phyloP scores from a whole-genome alignment of 2,888 invertebrate genomes.

The Lasioglossum calceatum region DNA sequence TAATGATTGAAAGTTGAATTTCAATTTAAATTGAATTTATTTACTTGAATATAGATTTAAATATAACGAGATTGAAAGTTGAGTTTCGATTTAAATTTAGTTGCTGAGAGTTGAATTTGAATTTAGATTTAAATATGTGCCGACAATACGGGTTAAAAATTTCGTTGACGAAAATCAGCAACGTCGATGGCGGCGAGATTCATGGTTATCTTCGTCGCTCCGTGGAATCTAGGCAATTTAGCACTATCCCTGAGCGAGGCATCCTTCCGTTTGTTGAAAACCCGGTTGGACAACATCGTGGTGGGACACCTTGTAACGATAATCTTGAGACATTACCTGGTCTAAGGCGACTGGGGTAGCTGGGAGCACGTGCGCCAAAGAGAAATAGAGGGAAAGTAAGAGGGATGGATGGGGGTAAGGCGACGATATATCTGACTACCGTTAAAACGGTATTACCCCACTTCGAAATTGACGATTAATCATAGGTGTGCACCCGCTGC shows the following conservation, averaged over 20 bases:
- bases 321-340: slow-evolving; percentile 63
- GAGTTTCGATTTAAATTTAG: too few species aligned
- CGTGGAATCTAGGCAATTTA: slow-evolving; percentile 6
- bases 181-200: neutral
- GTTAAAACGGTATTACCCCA: slow-evolving; percentile 69
- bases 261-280: slow-evolving; percentile 38
- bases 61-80: too few species aligned
- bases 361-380: slow-evolving; percentile 57
- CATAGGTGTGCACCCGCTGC: slow-evolving; percentile 60
- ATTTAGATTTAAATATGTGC: too few species aligned
- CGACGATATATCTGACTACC: slow-evolving; percentile 64
- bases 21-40: too few species aligned
- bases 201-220: neutral
- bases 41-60: too few species aligned
- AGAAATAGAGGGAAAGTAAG: slow-evolving; percentile 58
- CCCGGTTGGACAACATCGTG: slow-evolving; percentile 41
- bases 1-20: too few species aligned
- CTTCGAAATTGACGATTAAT: slow-evolving; percentile 74
- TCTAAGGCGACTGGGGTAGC: slow-evolving; percentile 41
- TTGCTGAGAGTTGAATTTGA: too few species aligned
- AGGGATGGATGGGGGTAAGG: slow-evolving; percentile 48
- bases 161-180: neutral
- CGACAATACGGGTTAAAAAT: neutral
- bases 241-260: neutral
- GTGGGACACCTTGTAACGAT: slow-evolving; percentile 55